Evolutionary conservation across 2,888 invertebrate genomes (phyloP), one percentile per base, ranked within the genome.

Genomic region (Selenia dentaria): DNA sequence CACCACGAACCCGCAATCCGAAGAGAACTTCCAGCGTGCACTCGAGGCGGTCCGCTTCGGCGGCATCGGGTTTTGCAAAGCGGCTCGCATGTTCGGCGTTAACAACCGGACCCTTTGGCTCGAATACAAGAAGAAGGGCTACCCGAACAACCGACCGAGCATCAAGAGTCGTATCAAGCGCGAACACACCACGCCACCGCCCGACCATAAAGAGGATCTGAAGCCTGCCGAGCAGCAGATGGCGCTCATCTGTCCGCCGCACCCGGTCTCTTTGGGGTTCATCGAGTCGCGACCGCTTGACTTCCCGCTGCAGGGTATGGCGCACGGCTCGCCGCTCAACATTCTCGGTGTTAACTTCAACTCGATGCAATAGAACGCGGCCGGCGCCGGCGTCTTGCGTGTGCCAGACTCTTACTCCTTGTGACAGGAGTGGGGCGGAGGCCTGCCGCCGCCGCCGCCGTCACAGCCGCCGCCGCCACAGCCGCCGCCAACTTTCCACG

Each of bases 71-170:
- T 96, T 96, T 80, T 96, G 96, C 79, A 96, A 96, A 69, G 96
- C 96, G 5, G 96, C 96, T 0, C 91, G 95, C 37, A 93, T 96
- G 84, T 96, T 95, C 77, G 96, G 96, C 18, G 96, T 96, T 9
- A 96, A 96, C 80, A 96, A 96, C 81, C 92, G 96, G 43, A 96
- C 96, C 0, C 86, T 96, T 1, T 96, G 96, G 96, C 85, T 96
- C 25, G 96, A 96, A 71, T 96, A 96, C 74, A 96, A 95, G 70
- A 96, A 95, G 77, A 93, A 95, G 29, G 96, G 96, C 0, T 96
- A 96, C 77, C 96, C 96, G 0, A 95, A 95, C 66, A 95, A 94
- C 70, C 90, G 96, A 59, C 94, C 95, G 8, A 95, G 95, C 71
- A 94, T 96, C 57, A 95, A 95, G 70, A 94, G 93, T 57, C 90